These are phyloP conservation scores for Puffinus mauretanicus DNA, from an alignment of 2,113 vertebrate genomes.

Conservation along the genomic window DNA sequence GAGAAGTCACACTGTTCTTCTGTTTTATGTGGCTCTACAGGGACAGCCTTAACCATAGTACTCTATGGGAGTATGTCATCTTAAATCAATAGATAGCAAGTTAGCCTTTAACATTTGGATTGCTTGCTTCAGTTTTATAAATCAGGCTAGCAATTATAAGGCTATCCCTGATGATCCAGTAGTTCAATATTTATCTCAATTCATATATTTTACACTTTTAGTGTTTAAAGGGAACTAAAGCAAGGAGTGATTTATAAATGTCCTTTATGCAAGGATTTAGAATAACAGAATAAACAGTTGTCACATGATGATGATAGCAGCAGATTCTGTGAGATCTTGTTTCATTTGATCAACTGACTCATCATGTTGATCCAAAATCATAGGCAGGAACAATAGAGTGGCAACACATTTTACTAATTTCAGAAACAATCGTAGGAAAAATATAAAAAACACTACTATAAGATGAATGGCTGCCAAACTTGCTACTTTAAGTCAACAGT, in stretches of 20 bases:
- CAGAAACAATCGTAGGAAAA: background rate
- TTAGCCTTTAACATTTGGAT: constrained; percentile 49
- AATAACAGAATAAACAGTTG: background rate
- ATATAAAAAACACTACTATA: background rate
- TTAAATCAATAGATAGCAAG: constrained; percentile 42
- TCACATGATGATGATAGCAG: background rate
- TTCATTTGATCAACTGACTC: background rate
- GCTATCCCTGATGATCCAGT: background rate
- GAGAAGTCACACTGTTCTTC: constrained; percentile 29
- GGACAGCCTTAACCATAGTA: background rate
- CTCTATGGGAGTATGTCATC: background rate
- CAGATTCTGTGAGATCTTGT: background rate
- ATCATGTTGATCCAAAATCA: background rate
- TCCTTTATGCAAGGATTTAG: background rate
- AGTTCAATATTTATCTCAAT: background rate
- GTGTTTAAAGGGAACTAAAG: background rate
- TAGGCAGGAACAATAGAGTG: background rate
- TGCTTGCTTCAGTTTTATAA: constrained; percentile 37
- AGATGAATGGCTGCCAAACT: background rate
- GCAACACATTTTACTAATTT: background rate
- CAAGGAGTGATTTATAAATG: background rate
- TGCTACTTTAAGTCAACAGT: background rate
- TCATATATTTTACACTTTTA: background rate
- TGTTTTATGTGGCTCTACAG: constrained; percentile 31
- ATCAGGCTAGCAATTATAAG: constrained; percentile 25